phyloP scores from a whole-genome alignment of 2,113 vertebrate genomes.

The Myotis brandtii region DNA sequence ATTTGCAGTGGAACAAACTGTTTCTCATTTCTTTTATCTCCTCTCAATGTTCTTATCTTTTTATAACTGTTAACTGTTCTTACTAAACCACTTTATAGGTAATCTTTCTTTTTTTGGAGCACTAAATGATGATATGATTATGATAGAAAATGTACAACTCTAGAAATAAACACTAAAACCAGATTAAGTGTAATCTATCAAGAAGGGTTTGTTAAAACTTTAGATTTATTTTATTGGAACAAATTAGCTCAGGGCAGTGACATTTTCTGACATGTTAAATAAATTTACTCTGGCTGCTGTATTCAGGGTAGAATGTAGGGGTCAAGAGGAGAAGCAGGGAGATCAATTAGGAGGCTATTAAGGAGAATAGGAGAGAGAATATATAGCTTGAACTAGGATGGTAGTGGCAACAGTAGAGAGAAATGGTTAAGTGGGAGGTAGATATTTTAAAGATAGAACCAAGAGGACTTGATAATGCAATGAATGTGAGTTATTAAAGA shows the following conservation, averaged over 20 bases:
- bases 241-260: neutral
- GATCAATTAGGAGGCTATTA: neutral
- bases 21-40: conserved; percentile 58
- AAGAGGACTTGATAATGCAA: neutral
- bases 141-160: neutral
- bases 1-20: conserved; percentile 9
- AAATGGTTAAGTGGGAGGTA: neutral
- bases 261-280: neutral
- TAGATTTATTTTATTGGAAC: neutral
- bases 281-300: neutral
- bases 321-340: neutral
- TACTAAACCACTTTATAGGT: neutral
- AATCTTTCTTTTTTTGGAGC: neutral
- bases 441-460: neutral
- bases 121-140: conserved; percentile 5
- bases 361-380: neutral
- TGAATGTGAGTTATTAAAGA: neutral
- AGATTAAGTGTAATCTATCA: neutral
- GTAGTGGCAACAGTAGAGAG: neutral
- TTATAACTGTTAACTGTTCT: conserved; percentile 26
- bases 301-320: neutral
- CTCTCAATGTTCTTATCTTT: conserved; percentile 24
- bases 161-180: neutral
- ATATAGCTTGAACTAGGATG: neutral
- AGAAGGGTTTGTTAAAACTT: neutral